Percentiles rank a stretch among this genome's conserved stretches.
phyloP scores from a whole-genome alignment of 2,113 vertebrate genomes.

The Hepsetus odoe region DNA sequence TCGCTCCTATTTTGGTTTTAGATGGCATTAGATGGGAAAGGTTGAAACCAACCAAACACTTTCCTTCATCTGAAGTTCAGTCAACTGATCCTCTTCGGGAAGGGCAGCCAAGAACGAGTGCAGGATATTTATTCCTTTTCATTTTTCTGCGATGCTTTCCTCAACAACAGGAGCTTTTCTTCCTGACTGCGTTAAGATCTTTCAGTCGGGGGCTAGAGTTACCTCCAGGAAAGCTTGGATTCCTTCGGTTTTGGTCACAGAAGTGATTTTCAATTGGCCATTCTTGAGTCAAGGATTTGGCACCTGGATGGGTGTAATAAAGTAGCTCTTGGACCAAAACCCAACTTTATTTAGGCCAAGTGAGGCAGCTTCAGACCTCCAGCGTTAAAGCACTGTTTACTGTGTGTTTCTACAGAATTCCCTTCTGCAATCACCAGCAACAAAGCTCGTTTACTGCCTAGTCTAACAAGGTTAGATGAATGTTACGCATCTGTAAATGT shows the following conservation, averaged over 20 bases:
- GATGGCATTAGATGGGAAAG: not conserved
- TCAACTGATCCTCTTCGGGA: constrained; percentile 59
- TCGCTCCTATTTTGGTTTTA: not conserved
- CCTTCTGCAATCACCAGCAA: not conserved
- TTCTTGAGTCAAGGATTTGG: constrained; percentile 31
- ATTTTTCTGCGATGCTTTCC: constrained; percentile 32
- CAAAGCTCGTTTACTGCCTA: not conserved
- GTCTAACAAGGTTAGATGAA: constrained; percentile 16
- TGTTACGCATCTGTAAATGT: not conserved
- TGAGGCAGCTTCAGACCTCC: not conserved
- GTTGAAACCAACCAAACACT: not conserved
- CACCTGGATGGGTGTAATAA: constrained; percentile 24
- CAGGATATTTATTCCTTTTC: constrained; percentile 31
- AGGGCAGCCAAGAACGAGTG: constrained; percentile 28
- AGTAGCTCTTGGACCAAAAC: not conserved
- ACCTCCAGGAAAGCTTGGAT: constrained; percentile 28
- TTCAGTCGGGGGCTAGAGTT: constrained; percentile 37
- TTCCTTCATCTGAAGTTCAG: constrained; percentile 39
- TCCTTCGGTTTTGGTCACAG: constrained; percentile 35
- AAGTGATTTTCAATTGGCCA: constrained; percentile 35
- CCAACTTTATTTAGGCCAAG: not conserved
- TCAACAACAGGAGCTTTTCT: constrained; percentile 39
- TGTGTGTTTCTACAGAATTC: not conserved
- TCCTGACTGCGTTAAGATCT: not conserved
- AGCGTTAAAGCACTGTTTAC: not conserved